Conservation (phyloP, 2,888 invertebrate genomes). For the Plagodis pulveraria region DNA sequence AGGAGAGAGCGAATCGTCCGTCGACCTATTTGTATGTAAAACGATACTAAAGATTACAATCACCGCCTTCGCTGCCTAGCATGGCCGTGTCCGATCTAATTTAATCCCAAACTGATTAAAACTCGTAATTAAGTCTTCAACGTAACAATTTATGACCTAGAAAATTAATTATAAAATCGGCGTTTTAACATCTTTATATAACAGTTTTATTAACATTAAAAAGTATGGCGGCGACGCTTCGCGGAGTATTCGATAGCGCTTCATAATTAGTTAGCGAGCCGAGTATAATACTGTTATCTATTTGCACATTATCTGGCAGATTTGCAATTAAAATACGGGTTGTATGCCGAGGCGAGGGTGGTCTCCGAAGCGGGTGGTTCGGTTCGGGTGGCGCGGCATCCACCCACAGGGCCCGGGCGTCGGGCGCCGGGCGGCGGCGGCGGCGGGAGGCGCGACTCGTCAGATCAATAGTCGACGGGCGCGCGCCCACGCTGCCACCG, state of each 20-base stretch:
- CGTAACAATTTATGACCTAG: slow-evolving; percentile 28
- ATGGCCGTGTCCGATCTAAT: slow-evolving; percentile 36
- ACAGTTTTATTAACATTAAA: slow-evolving; percentile 37
- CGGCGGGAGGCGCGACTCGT: slow-evolving; percentile 63
- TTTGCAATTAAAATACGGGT: slow-evolving; percentile 85
- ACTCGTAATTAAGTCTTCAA: slow-evolving; percentile 35
- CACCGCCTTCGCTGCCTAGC: slow-evolving; percentile 42
- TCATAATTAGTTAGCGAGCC: slow-evolving; percentile 79
- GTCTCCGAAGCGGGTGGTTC: slow-evolving; percentile 41
- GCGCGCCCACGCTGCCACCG: slow-evolving; percentile 69
- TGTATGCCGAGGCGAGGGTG: slow-evolving; percentile 56
- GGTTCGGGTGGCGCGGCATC: slow-evolving; percentile 32
- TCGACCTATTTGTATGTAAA: slow-evolving; percentile 60
- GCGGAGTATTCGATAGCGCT: slow-evolving; percentile 64
- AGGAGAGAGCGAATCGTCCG: slow-evolving; percentile 52
- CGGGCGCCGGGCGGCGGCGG: slow-evolving; percentile 46
- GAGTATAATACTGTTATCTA: slow-evolving; percentile 83
- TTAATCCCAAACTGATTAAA: slow-evolving; percentile 35
- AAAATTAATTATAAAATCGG: slow-evolving; percentile 28
- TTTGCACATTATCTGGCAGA: slow-evolving; percentile 85
- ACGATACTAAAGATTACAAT: slow-evolving; percentile 50
- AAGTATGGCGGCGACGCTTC: slow-evolving; percentile 35
- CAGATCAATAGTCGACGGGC: slow-evolving; percentile 83
- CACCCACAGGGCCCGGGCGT: slow-evolving; percentile 36
- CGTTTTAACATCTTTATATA: slow-evolving; percentile 17